Conservation (phyloP, 1,140 invertebrate genomes). For the Frieseomelitta varia region DNA sequence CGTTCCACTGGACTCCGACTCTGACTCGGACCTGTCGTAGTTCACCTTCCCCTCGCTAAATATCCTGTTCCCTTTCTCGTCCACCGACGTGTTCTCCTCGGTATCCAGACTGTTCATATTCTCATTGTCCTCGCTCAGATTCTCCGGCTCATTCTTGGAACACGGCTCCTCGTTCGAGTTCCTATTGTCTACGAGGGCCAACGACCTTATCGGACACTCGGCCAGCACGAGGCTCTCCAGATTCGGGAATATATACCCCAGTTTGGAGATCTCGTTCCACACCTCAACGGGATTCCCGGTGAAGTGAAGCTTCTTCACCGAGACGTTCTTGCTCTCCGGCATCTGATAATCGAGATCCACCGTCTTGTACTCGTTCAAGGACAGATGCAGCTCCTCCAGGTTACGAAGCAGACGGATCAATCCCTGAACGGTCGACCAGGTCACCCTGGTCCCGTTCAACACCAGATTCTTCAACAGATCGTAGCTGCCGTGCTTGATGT, state of each 20-base stretch:
- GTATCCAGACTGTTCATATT: constrained; percentile 70
- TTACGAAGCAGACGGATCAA: constrained; percentile 89
- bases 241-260: constrained; percentile 92
- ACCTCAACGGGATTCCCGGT: constrained; percentile 91
- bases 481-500: constrained; percentile 82
- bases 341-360: constrained; percentile 84
- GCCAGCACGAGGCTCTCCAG: constrained; percentile 92
- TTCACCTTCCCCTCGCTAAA: constrained; percentile 69
- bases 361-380: constrained; percentile 91
- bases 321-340: constrained; percentile 82
- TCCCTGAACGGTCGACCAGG: constrained; percentile 91
- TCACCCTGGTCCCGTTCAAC: constrained; percentile 92
- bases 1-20: constrained; percentile 77
- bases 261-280: constrained; percentile 90
- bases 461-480: constrained; percentile 89
- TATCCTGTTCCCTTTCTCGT: constrained; percentile 65
- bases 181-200: constrained; percentile 81
- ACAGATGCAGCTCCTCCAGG: constrained; percentile 94
- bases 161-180: constrained; percentile 74
- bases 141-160: constrained; percentile 69
- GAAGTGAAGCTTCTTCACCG: constrained; percentile 90
- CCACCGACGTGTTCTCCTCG: constrained; percentile 55
- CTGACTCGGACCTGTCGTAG: constrained; percentile 81
- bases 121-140: constrained; percentile 61
- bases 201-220: constrained; percentile 89